Base-by-base conservation (phyloP, 2,113 vertebrate genomes). In the Cheirogaleus medius region DNA sequence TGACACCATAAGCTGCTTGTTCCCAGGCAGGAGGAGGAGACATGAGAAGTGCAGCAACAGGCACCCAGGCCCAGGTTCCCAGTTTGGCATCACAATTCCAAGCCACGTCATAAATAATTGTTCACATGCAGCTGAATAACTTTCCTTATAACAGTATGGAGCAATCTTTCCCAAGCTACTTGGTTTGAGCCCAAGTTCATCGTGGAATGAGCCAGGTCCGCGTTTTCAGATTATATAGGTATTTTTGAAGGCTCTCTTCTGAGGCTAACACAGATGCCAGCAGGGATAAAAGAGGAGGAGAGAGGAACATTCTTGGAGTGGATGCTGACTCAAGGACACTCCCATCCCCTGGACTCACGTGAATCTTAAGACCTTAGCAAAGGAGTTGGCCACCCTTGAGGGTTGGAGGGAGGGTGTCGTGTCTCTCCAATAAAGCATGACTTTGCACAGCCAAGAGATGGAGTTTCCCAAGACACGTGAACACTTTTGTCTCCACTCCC, bases 221-320 rank as follows among this genome's bases (percentile, higher is more conserved):
- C 78, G 42, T 80, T 95, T 91, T 76, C 90, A 71, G 80, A 87
- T 37, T 42, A 66, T 10, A 25, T 1, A 60, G 63, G 54, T 90
- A 64, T 71, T 93, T 95, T 89, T 56, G 81, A 94, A 97, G 96
- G 94, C 93, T 97, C 69, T 97, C 73, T 83, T 97, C 93, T 82
- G 90, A 0, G 0, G 14, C 4, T 1, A 97, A 91, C 94, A 88
- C 32, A 96, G 97, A 98, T 78, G 82, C 91, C 98, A 98, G 85
- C 4, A 1, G 86, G 96, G 95, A 97, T 97, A 96, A 98, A 97
- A 98, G 71, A 92, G 97, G 63, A 95, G 92, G 93, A 97, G 94
- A 91, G 95, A 97, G 97, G 97, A 54, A 11, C 81, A 94, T 98
- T 98, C 97, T 97, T 34, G 0, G 90, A 92, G 89, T 42, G 87